Evolutionary conservation across 2,113 vertebrate genomes (phyloP), one percentile per base, ranked within the genome.

Genomic region (Narcine bancroftii): DNA sequence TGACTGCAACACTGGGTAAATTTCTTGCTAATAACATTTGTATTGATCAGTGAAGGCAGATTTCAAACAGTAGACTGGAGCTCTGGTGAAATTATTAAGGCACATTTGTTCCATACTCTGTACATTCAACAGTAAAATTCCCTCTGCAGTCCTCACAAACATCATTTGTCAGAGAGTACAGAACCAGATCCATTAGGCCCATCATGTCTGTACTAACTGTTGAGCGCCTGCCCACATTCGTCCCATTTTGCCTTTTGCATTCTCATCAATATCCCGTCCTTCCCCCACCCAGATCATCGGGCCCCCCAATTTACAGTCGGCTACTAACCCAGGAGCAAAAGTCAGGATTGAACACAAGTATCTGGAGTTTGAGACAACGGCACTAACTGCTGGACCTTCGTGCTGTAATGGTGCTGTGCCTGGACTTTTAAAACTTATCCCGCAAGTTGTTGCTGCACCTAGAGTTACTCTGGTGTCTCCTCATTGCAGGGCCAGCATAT

Each of bases 31-130:
- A 91, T 91, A 65, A 69, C 45, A 69, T 36, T 91, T 65, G 39
- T 45, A 91, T 69, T 45, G 63, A 69, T 45, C 26, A 69, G 63
- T 45, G 65, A 69, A 71, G 66, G 65, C 24, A 91, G 21, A 47
- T 66, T 39, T 47, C 65, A 91, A 91, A 69, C 63, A 91, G 85
- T 89, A 21, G 39, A 19, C 85, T 36, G 39, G 63, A 91, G 89
- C 39, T 69, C 63, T 33, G 21, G 42, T 69, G 89, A 26, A 33
- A 26, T 91, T 29, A 47, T 91, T 47, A 24, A 10, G 3, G 26
- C 71, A n/a, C 39, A 11, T 89, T 89, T 45, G 42, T 45, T 91
- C 65, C 71, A 42, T 69, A 47, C 63, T 69, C 6, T 91, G 63
- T 69, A n/a, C 11, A 89, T 29, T 60, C 36, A 15, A 24, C 53